These are phyloP conservation scores for Graphium colonna DNA, from an alignment of 2,888 invertebrate species.

Conservation along the genomic window DNA sequence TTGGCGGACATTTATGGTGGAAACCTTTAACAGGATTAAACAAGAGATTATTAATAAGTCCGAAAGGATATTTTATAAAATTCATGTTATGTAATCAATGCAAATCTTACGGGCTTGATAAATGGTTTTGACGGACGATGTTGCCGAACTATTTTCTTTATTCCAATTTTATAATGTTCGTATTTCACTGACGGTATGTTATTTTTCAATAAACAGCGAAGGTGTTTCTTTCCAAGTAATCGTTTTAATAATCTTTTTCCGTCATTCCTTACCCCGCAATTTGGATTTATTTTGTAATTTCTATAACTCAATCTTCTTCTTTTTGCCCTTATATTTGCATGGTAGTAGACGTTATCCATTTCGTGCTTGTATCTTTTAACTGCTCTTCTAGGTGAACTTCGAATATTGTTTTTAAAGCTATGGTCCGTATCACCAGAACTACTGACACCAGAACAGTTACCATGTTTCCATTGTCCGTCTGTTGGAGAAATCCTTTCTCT, in stretches of 20 bases:
- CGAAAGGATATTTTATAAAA: not conserved
- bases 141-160: slow-evolving; percentile 30
- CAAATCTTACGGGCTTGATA: slow-evolving; percentile 49
- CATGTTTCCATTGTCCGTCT: not conserved
- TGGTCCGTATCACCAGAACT: slow-evolving; percentile 21
- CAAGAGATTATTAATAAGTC: not conserved
- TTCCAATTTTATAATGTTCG: slow-evolving; percentile 25
- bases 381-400: not conserved
- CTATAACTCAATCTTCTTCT: slow-evolving; percentile 2
- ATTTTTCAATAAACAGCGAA: slow-evolving; percentile 15
- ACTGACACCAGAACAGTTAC: slow-evolving; percentile 11
- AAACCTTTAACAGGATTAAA: slow-evolving; percentile 46
- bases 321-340: not conserved
- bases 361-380: not conserved
- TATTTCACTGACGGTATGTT: slow-evolving; percentile 2
- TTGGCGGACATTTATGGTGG: slow-evolving; percentile 48
- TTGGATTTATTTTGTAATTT: not conserved
- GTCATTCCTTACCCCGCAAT: not conserved
- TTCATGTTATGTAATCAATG: not conserved
- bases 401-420: slow-evolving; percentile 8
- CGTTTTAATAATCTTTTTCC: slow-evolving; percentile 9
- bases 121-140: slow-evolving; percentile 32
- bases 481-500: slow-evolving; percentile 1
- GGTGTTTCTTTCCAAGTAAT: slow-evolving; percentile 9
- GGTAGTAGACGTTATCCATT: not conserved